A percentile compares a stretch with the other conserved stretches of the same genome.
Conservation (phyloP, 2,888 invertebrate genomes). For the Sclerodermus sp. region DNA sequence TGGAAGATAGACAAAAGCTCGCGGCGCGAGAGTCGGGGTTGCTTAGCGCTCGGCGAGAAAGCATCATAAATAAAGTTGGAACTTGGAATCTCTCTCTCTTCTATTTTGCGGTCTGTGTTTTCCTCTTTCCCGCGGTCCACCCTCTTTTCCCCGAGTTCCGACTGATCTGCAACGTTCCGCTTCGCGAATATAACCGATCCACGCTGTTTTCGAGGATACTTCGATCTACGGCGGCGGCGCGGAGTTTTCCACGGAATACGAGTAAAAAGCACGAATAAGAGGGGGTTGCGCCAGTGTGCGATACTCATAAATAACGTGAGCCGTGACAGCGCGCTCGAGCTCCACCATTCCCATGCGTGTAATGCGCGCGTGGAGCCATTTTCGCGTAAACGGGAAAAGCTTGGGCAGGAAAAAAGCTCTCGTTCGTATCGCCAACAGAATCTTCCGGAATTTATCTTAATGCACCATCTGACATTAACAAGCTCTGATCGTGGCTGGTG, state of each 20-base stretch:
- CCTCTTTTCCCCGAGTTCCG: neutral
- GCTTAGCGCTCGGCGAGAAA: conserved; percentile 31
- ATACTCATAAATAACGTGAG: conserved; percentile 47
- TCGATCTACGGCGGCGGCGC: conserved; percentile 3
- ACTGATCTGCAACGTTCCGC: too few species aligned
- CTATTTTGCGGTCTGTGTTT: conserved; percentile 5
- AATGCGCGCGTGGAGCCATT: conserved; percentile 15
- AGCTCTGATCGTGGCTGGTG: too few species aligned
- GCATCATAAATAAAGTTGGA: conserved; percentile 44
- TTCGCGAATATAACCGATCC: too few species aligned
- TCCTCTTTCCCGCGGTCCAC: conserved; percentile 11
- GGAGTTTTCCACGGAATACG: conserved; percentile 39
- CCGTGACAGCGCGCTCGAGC: conserved; percentile 40
- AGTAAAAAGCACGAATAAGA: conserved; percentile 46
- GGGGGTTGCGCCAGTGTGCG: conserved; percentile 30
- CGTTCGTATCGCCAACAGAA: too few species aligned
- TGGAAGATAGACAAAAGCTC: conserved; percentile 7
- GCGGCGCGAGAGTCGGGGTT: conserved; percentile 25
- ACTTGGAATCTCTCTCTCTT: conserved; percentile 25
- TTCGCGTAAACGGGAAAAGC: neutral
- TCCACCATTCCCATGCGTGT: conserved; percentile 22
- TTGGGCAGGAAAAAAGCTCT: too few species aligned
- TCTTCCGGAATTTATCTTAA: too few species aligned
- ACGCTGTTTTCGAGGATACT: neutral
- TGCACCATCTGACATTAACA: too few species aligned